Conservation (phyloP, 2,797 vertebrate genomes). For the Anableps anableps region DNA sequence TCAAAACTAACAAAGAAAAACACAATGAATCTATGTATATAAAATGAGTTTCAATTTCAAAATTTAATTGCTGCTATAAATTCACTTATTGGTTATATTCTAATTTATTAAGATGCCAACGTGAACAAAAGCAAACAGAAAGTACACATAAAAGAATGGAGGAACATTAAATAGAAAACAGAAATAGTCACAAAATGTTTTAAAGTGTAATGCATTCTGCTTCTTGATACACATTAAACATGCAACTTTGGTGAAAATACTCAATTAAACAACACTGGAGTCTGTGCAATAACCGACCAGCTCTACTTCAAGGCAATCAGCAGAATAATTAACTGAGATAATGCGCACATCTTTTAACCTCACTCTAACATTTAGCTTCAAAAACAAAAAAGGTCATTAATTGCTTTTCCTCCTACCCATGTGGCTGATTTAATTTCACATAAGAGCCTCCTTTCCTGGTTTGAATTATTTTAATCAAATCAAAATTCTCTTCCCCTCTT, state of each 20-base stretch:
- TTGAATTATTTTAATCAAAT: constrained; percentile 53
- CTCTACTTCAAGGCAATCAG: constrained; percentile 34
- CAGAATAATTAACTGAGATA: constrained; percentile 47
- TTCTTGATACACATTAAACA: not conserved
- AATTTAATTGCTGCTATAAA: not conserved
- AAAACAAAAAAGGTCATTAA: constrained; percentile 60
- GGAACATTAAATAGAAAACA: not conserved
- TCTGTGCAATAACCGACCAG: constrained; percentile 21
- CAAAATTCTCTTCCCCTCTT: not conserved
- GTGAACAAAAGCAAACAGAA: not conserved
- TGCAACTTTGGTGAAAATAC: not conserved
- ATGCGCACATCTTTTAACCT: constrained; percentile 39
- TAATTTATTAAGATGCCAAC: not conserved
- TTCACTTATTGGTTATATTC: not conserved
- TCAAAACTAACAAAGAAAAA: too few species aligned
- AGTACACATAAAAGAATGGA: not conserved
- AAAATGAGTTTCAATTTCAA: not conserved
- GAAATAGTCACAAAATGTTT: not conserved
- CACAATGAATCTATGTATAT: too few species aligned
- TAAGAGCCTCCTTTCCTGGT: constrained; percentile 40
- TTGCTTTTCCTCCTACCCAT: constrained; percentile 50
- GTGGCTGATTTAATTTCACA: constrained; percentile 53
- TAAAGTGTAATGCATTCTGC: not conserved
- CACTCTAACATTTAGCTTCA: constrained; percentile 37
- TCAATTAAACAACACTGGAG: not conserved